Conservation (phyloP, 2,113 vertebrate genomes). For the Upupa epops region DNA sequence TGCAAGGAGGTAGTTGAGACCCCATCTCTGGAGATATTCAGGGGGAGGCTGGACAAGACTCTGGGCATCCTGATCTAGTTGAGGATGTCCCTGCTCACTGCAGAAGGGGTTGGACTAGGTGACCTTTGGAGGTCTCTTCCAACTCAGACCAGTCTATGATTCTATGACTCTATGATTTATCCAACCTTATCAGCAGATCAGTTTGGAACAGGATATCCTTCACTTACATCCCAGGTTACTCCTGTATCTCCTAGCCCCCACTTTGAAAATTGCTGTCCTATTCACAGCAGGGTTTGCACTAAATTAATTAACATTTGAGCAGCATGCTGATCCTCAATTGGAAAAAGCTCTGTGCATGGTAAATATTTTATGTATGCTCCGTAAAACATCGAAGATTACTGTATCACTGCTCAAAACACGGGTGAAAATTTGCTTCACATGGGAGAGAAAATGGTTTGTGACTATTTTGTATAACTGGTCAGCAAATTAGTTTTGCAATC, state of each 20-base stretch:
- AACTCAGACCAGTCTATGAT: too few relatives aligned
- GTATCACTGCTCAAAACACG: neutral
- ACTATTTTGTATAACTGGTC: neutral
- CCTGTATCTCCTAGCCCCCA: neutral
- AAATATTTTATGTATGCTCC: slow-evolving; percentile 30
- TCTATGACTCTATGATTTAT: neutral
- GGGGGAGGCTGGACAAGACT: too few relatives aligned
- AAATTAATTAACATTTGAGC: neutral
- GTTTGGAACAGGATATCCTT: neutral
- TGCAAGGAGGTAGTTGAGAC: too few relatives aligned
- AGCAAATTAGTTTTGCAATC: neutral
- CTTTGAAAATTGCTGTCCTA: neutral
- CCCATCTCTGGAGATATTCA: too few relatives aligned
- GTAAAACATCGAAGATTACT: neutral
- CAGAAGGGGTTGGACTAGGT: too few relatives aligned
- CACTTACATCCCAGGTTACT: neutral
- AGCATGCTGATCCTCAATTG: neutral
- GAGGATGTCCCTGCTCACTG: too few relatives aligned
- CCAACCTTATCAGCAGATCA: neutral
- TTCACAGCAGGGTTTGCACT: neutral
- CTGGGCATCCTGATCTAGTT: too few relatives aligned
- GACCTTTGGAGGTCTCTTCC: too few relatives aligned
- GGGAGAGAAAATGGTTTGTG: neutral
- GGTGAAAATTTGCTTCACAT: slow-evolving; percentile 1
- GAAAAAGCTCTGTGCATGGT: slow-evolving; percentile 22